phyloP scores from a whole-genome alignment of 2,797 vertebrate species.

The Urocyon cinereoargenteus region DNA sequence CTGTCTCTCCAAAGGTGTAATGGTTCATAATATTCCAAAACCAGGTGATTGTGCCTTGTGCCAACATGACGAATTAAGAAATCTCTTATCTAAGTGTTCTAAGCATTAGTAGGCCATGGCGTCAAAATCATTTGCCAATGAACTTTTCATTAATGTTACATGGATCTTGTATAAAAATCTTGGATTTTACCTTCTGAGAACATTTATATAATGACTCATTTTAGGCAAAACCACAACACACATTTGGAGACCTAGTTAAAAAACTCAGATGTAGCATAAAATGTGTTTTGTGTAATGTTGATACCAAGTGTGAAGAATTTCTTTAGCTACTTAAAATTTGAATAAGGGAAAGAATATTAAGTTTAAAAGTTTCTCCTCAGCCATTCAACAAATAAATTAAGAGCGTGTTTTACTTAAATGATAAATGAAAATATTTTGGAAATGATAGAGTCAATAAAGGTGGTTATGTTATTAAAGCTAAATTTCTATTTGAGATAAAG shows the following conservation, averaged over 20 bases:
- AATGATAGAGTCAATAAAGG: background rate
- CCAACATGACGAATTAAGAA: background rate
- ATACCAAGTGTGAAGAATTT: background rate
- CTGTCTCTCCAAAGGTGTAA: background rate
- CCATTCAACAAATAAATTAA: background rate
- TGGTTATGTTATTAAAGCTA: background rate
- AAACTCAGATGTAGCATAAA: background rate
- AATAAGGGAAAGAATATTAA: background rate
- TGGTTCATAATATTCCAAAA: background rate
- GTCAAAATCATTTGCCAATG: background rate
- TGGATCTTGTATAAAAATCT: background rate
- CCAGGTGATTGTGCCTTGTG: background rate
- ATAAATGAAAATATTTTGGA: background rate
- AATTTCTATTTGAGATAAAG: background rate
- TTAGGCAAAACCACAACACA: background rate
- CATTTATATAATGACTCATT: background rate
- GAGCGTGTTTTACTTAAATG: background rate
- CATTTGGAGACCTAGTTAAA: background rate
- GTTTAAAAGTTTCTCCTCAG: background rate
- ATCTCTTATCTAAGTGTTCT: background rate
- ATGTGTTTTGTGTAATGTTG: background rate
- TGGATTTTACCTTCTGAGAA: background rate
- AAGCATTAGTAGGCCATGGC: background rate
- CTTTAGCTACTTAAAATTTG: background rate
- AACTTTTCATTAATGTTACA: constrained; percentile 40